Evolutionary conservation across 2,888 invertebrate genomes (phyloP), one percentile per base, ranked within the genome.

Genomic region (Drosophila melanocephala): DNA sequence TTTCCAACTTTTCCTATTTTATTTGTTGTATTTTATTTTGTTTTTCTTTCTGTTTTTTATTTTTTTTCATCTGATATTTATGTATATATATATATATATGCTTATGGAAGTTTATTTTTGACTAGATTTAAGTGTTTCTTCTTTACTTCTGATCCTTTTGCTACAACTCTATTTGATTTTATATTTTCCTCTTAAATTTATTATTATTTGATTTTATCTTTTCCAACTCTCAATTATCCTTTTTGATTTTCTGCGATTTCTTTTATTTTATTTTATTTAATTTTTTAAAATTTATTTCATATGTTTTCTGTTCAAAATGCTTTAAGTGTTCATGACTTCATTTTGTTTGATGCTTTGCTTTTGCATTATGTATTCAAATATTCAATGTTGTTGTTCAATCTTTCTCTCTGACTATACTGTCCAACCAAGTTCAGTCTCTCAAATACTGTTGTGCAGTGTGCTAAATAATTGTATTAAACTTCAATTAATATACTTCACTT

Each of bases 251-350:
- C 37, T 39, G 32, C 47, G 57, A 52, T 66, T 50, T 28, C 55
- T 22, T 58, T 16, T 26, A 26, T 26, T 47, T 22, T 42, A 42
- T 47, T 26, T 52, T 68, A 26, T 26, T 26, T 26, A 26, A 26
- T 64, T 26, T 5, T 28, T 35, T 14, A 35, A 37, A 16, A 35
- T 14, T 35, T 35, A 35, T 26, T 5, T 42, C 5, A 66, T 26
- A 62, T 19, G 3, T 58, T 33, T 55, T n/a, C 57, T 57, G 26
- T 66, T 62, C 35, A 51, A 42, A 77, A 71, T 68, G 87, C 90
- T 90, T 90, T 88, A 72, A 73, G 72, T 88, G 91, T 88, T 84
- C 89, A 87, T 78, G 66, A 83, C 67, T 72, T 84, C 89, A 89
- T 84, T 56, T 75, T 81, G 64, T 89, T 80, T 84, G 77, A 86